Evolutionary conservation across 2,888 invertebrate species (phyloP).

Genomic region (Sphaerophoria rueppellii): DNA sequence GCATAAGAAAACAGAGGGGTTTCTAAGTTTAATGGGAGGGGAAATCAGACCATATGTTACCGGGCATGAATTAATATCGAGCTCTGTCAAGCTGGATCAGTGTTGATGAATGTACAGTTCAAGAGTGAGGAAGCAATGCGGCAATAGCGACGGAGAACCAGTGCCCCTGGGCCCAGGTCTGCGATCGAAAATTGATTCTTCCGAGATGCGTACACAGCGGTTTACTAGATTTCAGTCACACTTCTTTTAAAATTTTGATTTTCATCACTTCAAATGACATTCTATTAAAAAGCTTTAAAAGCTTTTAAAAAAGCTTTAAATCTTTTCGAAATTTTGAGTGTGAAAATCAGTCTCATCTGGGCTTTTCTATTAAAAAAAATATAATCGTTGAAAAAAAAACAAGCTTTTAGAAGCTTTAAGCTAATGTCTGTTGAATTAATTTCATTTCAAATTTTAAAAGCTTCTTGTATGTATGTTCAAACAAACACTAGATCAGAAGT

Average conservation of each 20-base stretch:
- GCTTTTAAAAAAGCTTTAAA: no score
- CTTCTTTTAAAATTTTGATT: neutral
- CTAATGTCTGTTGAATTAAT: no score
- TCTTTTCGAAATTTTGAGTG: no score
- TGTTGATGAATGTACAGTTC: constrained; percentile 62
- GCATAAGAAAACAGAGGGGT: no score
- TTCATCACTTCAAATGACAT: neutral
- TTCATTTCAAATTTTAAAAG: no score
- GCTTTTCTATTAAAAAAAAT: no score
- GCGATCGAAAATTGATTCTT: constrained; percentile 70
- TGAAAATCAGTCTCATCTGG: no score
- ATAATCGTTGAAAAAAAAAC: no score
- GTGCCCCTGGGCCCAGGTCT: constrained; percentile 17
- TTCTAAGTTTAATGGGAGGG: constrained; percentile 19
- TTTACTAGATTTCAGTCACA: neutral
- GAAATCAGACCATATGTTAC: constrained; percentile 63
- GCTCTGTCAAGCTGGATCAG: constrained; percentile 61
- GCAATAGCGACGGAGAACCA: neutral
- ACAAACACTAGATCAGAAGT: no score
- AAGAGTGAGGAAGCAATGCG: constrained; percentile 22
- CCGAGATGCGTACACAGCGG: constrained; percentile 29
- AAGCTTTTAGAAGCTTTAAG: no score
- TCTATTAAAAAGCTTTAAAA: no score
- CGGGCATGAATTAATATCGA: neutral
- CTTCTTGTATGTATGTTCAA: no score